Evolutionary conservation across 2,113 vertebrate genomes (phyloP).

Genomic region (Spilogale gracilis): DNA sequence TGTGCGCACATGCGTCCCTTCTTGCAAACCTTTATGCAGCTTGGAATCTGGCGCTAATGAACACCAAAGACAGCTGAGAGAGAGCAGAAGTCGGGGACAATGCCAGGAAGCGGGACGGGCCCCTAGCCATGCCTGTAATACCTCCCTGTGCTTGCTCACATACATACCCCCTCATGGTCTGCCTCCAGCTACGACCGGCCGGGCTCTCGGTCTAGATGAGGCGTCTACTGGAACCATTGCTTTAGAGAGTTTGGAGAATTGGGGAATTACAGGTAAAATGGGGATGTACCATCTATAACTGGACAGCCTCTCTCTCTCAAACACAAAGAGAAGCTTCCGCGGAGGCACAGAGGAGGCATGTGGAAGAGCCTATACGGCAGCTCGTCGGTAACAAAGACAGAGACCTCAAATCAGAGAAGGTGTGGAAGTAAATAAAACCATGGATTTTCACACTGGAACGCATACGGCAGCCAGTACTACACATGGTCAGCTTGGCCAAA

Average conservation of each 20-base stretch:
- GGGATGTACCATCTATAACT: background rate
- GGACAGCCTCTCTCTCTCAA: background rate
- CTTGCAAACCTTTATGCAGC: background rate
- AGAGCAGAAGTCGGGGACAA: background rate
- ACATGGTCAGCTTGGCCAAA: background rate
- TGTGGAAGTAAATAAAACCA: background rate
- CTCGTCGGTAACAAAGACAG: background rate
- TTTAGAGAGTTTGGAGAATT: background rate
- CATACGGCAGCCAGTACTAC: background rate
- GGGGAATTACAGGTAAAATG: background rate
- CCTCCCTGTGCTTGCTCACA: too few relatives aligned
- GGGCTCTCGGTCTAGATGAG: background rate
- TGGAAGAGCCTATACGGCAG: background rate
- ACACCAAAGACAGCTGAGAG: background rate
- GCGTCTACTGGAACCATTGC: background rate
- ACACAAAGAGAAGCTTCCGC: background rate
- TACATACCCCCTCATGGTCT: background rate
- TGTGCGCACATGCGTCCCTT: background rate
- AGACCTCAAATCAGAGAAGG: background rate
- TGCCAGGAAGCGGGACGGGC: background rate
- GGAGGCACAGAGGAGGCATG: background rate
- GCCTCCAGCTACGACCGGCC: background rate
- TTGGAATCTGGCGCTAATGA: background rate
- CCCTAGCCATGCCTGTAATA: too few relatives aligned
- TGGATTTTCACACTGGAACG: background rate